These are phyloP conservation scores for Sternarchorhynchus goeldii DNA, from an alignment of 2,797 vertebrate genomes.

Conservation along the genomic window DNA sequence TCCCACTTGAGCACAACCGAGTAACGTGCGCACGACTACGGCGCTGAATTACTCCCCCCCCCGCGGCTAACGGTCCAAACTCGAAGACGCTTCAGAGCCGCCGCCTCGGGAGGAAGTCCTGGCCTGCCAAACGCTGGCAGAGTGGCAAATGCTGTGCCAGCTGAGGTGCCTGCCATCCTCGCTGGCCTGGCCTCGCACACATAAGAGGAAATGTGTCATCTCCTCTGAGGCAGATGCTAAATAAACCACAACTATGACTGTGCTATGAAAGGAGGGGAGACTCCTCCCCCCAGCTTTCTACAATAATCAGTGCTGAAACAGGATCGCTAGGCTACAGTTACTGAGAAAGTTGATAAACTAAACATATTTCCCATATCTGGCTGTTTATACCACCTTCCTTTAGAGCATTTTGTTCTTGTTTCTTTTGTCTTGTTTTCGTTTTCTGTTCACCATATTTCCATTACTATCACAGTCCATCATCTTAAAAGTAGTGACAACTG, in stretches of 20 bases:
- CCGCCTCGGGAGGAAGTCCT: constrained; percentile 28
- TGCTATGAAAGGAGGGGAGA: constrained; percentile 31
- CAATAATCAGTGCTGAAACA: constrained; percentile 47
- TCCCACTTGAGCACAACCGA: constrained; percentile 43
- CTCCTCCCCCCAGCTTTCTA: constrained; percentile 36
- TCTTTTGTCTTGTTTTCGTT: constrained; percentile 11
- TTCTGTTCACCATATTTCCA: not conserved
- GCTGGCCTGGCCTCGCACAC: constrained; percentile 37
- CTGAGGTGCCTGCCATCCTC: constrained; percentile 32
- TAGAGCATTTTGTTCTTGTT: constrained; percentile 23
- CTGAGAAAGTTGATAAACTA: constrained; percentile 41
- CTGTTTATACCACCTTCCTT: not conserved
- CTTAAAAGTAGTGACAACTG: constrained; percentile 29
- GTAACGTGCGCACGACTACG: constrained; percentile 6
- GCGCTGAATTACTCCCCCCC: not conserved
- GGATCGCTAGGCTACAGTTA: constrained; percentile 38
- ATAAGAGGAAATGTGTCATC: constrained; percentile 46
- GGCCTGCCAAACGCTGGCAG: constrained; percentile 27
- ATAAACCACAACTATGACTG: constrained; percentile 36
- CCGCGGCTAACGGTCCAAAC: constrained; percentile 28
- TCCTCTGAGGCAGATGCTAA: constrained; percentile 27
- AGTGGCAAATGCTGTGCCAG: constrained; percentile 19
- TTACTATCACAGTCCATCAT: not conserved
- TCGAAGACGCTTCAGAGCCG: not conserved
- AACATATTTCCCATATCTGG: constrained; percentile 40